Evolutionary conservation across 2,797 vertebrate species (phyloP).

Genomic region (Telmatherina bonti): DNA sequence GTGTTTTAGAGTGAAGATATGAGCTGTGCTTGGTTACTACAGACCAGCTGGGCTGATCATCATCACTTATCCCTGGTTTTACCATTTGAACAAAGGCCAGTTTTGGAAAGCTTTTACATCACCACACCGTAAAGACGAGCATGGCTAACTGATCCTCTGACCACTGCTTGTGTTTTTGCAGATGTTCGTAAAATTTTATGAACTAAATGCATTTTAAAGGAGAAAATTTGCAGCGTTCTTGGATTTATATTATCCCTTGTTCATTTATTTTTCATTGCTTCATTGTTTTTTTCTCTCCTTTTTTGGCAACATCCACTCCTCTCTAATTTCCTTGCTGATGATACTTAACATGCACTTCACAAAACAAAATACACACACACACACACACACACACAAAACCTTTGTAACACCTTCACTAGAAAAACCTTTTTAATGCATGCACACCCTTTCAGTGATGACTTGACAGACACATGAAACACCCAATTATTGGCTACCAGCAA

Average conservation of each 20-base stretch:
- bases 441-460: conserved; percentile 27
- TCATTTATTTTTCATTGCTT: conserved; percentile 4
- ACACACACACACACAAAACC: not conserved
- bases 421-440: not conserved
- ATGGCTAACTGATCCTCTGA: not conserved
- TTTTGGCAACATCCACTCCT: not conserved
- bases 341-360: not conserved
- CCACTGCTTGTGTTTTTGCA: not conserved
- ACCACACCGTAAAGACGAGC: not conserved
- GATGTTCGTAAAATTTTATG: not conserved
- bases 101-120: conserved; percentile 10
- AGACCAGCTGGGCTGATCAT: conserved; percentile 59
- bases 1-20: conserved; percentile 25
- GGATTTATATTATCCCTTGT: not conserved
- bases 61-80: conserved; percentile 22
- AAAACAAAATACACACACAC: not conserved
- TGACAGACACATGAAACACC: conserved; percentile 43
- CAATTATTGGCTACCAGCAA: conserved; percentile 58
- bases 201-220: not conserved
- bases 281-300: not conserved
- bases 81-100: conserved; percentile 18
- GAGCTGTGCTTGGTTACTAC: conserved; percentile 17
- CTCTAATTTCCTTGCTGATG: not conserved
- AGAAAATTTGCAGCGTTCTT: not conserved
- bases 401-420: not conserved